These are phyloP conservation scores for Apocheima hispidaria DNA, from an alignment of 2,888 invertebrate genomes.

Conservation along the genomic window DNA sequence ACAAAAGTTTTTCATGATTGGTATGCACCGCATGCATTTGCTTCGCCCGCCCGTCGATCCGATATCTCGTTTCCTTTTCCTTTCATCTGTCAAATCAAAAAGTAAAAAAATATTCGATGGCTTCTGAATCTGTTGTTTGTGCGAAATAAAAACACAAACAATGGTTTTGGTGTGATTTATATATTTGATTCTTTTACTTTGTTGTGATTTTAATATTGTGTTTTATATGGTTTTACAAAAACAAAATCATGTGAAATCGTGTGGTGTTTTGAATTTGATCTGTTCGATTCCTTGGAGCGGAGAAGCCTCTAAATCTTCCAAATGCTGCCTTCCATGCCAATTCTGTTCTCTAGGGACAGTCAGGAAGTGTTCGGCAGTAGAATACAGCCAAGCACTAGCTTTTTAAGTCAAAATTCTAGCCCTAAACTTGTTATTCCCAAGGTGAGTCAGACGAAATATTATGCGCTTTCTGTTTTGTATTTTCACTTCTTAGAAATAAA, in stretches of 20 bases:
- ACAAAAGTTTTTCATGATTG: background rate
- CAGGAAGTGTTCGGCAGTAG: constrained; percentile 83
- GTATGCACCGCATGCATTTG: background rate
- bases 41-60: constrained; percentile 7
- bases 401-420: constrained; percentile 67
- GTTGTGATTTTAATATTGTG: constrained; percentile 48
- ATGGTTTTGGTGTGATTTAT: constrained; percentile 50
- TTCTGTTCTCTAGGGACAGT: constrained; percentile 79
- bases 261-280: constrained; percentile 60
- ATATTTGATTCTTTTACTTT: constrained; percentile 54
- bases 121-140: constrained; percentile 64
- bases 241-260: constrained; percentile 59
- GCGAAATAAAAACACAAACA: constrained; percentile 64
- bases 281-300: constrained; percentile 47
- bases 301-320: constrained; percentile 56
- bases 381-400: constrained; percentile 77
- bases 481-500: background rate
- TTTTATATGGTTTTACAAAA: constrained; percentile 51
- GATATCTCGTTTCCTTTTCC: constrained; percentile 11
- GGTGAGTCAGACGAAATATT: constrained; percentile 65
- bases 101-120: constrained; percentile 57
- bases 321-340: constrained; percentile 85
- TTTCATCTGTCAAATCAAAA: constrained; percentile 27
- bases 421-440: constrained; percentile 64
- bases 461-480: constrained; percentile 8